Conservation (phyloP, 2,888 invertebrate genomes). For the Drosophila lutescens region DNA sequence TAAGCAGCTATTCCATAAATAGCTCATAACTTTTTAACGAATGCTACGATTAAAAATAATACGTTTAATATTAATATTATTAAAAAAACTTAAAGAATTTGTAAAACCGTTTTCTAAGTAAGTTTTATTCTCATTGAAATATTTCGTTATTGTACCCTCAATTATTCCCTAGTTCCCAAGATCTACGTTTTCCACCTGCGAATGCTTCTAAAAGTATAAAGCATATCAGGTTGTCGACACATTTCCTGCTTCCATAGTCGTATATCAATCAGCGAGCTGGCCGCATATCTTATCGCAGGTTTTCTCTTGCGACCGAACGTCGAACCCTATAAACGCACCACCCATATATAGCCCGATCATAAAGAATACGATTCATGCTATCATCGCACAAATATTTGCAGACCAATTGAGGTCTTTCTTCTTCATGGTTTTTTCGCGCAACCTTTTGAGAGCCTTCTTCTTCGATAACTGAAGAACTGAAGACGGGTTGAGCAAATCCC, state of each 20-base stretch:
- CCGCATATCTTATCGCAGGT: conserved; percentile 55
- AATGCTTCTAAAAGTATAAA: neutral
- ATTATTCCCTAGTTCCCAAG: neutral
- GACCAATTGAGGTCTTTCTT: conserved; percentile 19
- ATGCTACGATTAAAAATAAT: too few relatives aligned
- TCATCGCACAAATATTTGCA: conserved; percentile 63
- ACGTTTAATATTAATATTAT: too few relatives aligned
- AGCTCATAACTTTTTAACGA: too few relatives aligned
- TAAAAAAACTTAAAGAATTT: too few relatives aligned
- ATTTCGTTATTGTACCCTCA: too few relatives aligned
- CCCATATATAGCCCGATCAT: conserved; percentile 32
- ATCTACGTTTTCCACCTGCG: neutral
- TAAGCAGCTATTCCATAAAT: too few relatives aligned
- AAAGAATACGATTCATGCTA: conserved; percentile 28
- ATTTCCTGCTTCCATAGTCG: conserved; percentile 29
- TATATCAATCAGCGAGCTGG: conserved; percentile 29
- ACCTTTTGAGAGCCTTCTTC: neutral
- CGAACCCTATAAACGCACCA: conserved; percentile 21
- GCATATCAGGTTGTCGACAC: conserved; percentile 30
- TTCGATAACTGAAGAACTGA: conserved; percentile 24
- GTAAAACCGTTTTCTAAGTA: too few relatives aligned
- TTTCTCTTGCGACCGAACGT: conserved; percentile 13
- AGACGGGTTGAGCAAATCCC: conserved; percentile 15
- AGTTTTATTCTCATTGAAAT: too few relatives aligned
- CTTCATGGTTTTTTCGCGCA: neutral